These are phyloP conservation scores for Montipora cactus DNA, from an alignment of 64 coral and sea anemone genomes.

Conservation along the genomic window DNA sequence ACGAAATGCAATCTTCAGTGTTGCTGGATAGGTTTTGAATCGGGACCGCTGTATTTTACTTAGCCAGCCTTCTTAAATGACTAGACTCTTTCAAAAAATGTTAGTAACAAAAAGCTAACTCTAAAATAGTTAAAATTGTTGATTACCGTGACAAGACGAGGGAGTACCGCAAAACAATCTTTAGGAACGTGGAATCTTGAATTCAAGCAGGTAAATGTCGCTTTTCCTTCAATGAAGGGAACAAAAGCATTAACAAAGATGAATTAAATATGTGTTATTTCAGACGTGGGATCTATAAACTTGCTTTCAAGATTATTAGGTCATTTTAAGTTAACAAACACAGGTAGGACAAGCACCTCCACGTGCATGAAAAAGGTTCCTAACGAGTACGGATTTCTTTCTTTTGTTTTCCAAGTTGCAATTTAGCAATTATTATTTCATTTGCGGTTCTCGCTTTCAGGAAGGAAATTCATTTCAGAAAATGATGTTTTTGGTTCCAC, in stretches of 20 bases:
- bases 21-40: no score
- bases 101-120: no score
- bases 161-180: background rate
- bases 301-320: background rate
- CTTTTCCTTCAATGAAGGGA: background rate
- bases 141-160: background rate
- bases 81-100: no score
- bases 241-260: background rate
- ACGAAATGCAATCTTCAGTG: background rate
- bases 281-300: background rate
- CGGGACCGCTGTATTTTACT: no score
- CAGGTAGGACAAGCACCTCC: constrained; percentile 40
- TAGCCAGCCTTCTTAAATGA: no score
- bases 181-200: background rate
- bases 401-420: no score
- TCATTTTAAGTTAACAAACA: background rate
- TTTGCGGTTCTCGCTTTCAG: background rate
- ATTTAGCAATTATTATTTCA: background rate
- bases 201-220: background rate
- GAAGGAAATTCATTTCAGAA: no score
- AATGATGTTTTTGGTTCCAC: no score
- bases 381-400: background rate
- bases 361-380: background rate
- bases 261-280: constrained; percentile 8
- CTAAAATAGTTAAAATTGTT: background rate